Evolutionary conservation across 2,113 vertebrate species (phyloP).

Genomic region (Pachycephala philippinensis): DNA sequence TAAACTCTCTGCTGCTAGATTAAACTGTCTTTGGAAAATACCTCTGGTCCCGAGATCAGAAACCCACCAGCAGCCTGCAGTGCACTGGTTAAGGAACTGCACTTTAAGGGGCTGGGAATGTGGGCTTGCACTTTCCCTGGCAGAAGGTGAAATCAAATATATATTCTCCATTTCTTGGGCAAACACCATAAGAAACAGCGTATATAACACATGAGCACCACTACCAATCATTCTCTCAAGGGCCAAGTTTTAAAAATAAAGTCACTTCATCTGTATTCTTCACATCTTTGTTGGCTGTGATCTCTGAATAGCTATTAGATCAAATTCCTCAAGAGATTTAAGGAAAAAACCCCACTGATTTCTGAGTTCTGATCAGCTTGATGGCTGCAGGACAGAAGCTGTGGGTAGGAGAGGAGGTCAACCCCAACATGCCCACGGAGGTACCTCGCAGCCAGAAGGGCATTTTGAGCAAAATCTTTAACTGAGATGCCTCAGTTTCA

Average conservation of each 20-base stretch:
- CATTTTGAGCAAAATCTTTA: neutral
- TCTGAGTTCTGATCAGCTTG: neutral
- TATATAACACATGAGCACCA: conserved; percentile 6
- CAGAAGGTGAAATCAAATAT: conserved; percentile 37
- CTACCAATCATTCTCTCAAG: neutral
- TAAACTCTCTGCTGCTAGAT: neutral
- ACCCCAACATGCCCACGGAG: neutral
- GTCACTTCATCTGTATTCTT: conserved; percentile 45
- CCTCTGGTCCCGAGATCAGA: neutral
- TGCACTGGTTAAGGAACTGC: neutral
- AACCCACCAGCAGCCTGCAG: neutral
- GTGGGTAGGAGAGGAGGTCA: neutral
- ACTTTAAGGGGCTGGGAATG: neutral
- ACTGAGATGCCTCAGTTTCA: neutral
- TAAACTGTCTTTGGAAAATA: neutral
- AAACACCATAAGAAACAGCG: neutral
- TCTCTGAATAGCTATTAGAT: conserved; percentile 37
- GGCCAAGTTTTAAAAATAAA: conserved; percentile 62
- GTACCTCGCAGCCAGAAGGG: neutral
- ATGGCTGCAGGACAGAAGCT: neutral
- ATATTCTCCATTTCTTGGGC: conserved; percentile 19
- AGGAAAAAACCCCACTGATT: neutral
- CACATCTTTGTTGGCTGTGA: conserved; percentile 21
- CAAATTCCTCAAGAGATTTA: neutral
- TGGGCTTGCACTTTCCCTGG: neutral